Conservation (phyloP, 2,113 vertebrate species). For the Siphamia tubifer region DNA sequence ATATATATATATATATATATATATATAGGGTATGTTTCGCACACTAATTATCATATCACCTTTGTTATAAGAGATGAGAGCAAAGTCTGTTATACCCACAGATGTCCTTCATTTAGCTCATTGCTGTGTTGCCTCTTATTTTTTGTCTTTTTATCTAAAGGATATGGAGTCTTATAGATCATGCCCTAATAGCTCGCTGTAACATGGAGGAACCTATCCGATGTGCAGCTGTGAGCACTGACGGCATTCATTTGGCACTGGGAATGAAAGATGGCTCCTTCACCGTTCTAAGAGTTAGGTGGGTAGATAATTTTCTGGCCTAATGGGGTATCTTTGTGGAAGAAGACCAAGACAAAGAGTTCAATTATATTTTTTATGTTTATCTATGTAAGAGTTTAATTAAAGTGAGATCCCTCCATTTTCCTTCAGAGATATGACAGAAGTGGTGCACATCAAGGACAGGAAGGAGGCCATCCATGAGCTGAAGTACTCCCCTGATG, state of each 20-base stretch:
- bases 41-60: too few relatives aligned
- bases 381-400: neutral
- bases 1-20: too few relatives aligned
- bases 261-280: slow-evolving; percentile 99
- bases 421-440: slow-evolving; percentile 93
- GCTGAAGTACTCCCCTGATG: slow-evolving; percentile 97
- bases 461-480: slow-evolving; percentile 98
- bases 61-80: too few relatives aligned
- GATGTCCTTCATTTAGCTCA: neutral
- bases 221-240: slow-evolving; percentile 92
- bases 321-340: neutral
- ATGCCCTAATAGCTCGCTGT: slow-evolving; percentile 95
- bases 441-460: slow-evolving; percentile 98
- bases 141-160: slow-evolving; percentile 69
- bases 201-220: slow-evolving; percentile 99
- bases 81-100: too few relatives aligned
- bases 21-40: too few relatives aligned
- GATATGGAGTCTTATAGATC: slow-evolving; percentile 98
- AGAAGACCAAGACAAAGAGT: neutral
- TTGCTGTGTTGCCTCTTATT: slow-evolving; percentile 7
- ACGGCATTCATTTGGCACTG: slow-evolving; percentile 95
- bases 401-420: neutral
- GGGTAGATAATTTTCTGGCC: slow-evolving; percentile 4
- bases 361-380: neutral
- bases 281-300: slow-evolving; percentile 97